phyloP scores from a whole-genome alignment of 2,113 vertebrate species.

The Microtus oregoni region DNA sequence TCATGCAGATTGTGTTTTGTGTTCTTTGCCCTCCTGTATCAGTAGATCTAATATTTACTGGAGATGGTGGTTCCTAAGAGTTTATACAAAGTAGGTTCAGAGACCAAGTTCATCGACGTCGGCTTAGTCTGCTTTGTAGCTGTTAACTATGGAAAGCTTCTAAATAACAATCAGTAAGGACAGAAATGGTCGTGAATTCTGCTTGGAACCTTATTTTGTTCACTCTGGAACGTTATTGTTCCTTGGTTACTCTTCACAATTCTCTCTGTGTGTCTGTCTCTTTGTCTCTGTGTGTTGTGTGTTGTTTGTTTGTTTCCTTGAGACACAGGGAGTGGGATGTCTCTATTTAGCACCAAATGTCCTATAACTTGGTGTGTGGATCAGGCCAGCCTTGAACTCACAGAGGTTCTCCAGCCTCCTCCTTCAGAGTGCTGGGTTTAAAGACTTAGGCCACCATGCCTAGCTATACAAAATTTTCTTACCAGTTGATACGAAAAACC shows the following conservation, averaged over 20 bases:
- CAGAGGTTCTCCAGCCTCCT: neutral
- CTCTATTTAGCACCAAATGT: neutral
- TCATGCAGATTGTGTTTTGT: neutral
- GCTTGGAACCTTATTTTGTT: constrained; percentile 21
- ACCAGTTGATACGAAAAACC: neutral
- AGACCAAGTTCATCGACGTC: constrained; percentile 10
- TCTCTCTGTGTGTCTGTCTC: neutral
- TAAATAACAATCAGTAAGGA: constrained; percentile 9
- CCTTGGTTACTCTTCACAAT: neutral
- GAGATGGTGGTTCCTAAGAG: neutral
- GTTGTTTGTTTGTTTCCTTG: neutral
- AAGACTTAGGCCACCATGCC: neutral
- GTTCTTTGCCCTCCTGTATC: constrained; percentile 2
- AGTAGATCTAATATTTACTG: neutral
- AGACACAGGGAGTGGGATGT: too few species aligned
- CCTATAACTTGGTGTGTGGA: neutral
- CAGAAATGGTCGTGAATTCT: constrained; percentile 45
- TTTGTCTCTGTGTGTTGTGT: neutral
- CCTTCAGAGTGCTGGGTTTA: neutral
- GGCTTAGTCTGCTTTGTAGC: constrained; percentile 8
- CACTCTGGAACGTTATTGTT: neutral
- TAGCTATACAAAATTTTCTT: neutral
- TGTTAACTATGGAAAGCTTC: neutral
- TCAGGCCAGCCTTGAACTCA: neutral
- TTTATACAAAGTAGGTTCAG: constrained; percentile 26